Evolutionary conservation across 2,797 vertebrate genomes (phyloP).

Genomic region (Neosilurus hyrtlii): DNA sequence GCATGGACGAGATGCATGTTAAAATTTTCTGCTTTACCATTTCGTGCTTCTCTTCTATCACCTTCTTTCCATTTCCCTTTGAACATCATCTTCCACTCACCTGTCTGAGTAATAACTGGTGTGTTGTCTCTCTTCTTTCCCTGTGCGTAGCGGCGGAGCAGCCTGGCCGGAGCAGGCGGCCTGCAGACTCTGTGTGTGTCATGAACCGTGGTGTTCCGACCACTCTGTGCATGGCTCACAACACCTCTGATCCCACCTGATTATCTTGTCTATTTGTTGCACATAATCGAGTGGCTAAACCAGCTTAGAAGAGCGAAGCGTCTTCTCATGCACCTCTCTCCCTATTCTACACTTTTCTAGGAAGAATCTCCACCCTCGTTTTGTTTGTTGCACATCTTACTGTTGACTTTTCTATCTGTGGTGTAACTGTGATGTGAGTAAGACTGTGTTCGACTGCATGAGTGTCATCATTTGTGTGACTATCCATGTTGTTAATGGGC

Average conservation of each 20-base stretch:
- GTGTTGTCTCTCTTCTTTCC: slow-evolving; percentile 59
- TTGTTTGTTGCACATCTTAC: slow-evolving; percentile 38
- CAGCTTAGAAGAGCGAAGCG: slow-evolving; percentile 16
- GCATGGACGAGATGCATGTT: slow-evolving; percentile 53
- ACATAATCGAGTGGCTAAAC: slow-evolving; percentile 32
- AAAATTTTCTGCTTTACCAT: slow-evolving; percentile 49
- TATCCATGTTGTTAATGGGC: slow-evolving; percentile 47
- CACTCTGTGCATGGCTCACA: slow-evolving; percentile 60
- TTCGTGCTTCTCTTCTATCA: slow-evolving; percentile 32
- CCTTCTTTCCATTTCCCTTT: slow-evolving; percentile 31
- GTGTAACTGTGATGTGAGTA: slow-evolving; percentile 40
- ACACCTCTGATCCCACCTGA: slow-evolving; percentile 50
- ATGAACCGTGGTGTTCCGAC: slow-evolving; percentile 62
- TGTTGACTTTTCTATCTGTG: slow-evolving; percentile 44
- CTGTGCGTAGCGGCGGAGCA: slow-evolving; percentile 55
- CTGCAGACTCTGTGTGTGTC: slow-evolving; percentile 60
- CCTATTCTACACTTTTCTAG: slow-evolving; percentile 39
- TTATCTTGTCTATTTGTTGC: slow-evolving; percentile 43
- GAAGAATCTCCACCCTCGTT: slow-evolving; percentile 18
- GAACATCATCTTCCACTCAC: slow-evolving; percentile 39
- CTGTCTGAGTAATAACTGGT: slow-evolving; percentile 54
- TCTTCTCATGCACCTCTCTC: slow-evolving; percentile 23
- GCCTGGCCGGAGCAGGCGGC: slow-evolving; percentile 52
- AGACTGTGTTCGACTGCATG: slow-evolving; percentile 53
- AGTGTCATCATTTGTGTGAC: slow-evolving; percentile 44